Base-by-base conservation (phyloP, 2,888 invertebrate genomes). In the Pimpla rufipes region DNA sequence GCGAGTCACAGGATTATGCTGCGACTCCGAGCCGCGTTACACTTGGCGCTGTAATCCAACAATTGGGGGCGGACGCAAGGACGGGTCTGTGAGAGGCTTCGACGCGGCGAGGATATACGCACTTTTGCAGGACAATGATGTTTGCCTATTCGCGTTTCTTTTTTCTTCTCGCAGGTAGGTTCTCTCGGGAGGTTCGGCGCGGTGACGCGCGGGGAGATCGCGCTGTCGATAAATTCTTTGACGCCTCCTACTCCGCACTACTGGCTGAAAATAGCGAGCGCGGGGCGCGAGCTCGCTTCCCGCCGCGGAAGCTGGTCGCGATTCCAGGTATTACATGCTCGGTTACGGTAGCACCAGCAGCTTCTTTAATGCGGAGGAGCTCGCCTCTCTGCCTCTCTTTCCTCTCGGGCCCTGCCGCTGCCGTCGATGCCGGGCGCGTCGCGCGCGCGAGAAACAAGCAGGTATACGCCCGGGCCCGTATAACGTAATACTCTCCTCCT, bases 271-370 rank as follows among this genome's bases (percentile, higher is more conserved):
- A 77, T 77, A 55, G 52, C 64, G 29, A 45, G 42, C 18, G 76
- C 35, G 77, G 79, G 66, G 47, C 3, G 29, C 3, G 29, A 29
- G 29, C 5, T 29, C 29, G 29, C 29, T 5, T 23, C 59, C 79
- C 82, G 68, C 67, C 73, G 47, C 66, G 75, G 76, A 80, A 78
- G 45, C 73, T 73, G 35, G 59, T 10, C 45, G 83, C 79, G 79
- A 81, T 85, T 86, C 79, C 80, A 76, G 83, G 84, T 84, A 85
- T 84, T 84, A 86, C 85, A 85, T 84, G 84, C 84, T 85, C 81
- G 75, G 81, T 86, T 86, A 85, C 81, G 76, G 79, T 78, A 88
- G 88, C 71, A 87, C 67, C 84, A 52, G 73, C 67, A 78, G 84
- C 64, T 79, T 79, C 77, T 77, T 74, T 77, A 59, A 52, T 64